Conservation (phyloP, 2,113 vertebrate genomes). For the Xenopus laevis region DNA sequence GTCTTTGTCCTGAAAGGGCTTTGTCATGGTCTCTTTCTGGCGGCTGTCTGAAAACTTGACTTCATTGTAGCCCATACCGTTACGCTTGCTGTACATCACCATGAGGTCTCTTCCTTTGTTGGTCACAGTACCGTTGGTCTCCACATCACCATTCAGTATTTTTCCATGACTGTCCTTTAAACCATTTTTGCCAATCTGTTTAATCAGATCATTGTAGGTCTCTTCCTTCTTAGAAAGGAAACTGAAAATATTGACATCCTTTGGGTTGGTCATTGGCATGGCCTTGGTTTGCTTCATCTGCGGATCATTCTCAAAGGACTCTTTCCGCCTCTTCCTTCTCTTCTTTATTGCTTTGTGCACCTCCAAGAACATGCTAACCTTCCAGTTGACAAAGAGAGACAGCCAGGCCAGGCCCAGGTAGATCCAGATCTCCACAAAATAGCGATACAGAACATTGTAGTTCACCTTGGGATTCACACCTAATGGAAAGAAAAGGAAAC, state of each 20-base stretch:
- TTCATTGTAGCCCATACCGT: slow-evolving; percentile 76
- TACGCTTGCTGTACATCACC: slow-evolving; percentile 83
- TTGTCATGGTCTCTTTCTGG: slow-evolving; percentile 67
- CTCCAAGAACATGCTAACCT: slow-evolving; percentile 96
- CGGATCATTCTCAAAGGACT: slow-evolving; percentile 79
- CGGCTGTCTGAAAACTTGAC: slow-evolving; percentile 37
- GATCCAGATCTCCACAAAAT: slow-evolving; percentile 97
- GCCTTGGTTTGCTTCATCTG: slow-evolving; percentile 71
- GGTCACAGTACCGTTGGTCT: slow-evolving; percentile 61
- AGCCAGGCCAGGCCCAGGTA: slow-evolving; percentile 96
- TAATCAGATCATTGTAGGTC: slow-evolving; percentile 92
- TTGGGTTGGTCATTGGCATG: slow-evolving; percentile 64
- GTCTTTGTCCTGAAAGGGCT: slow-evolving; percentile 60
- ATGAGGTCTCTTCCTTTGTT: slow-evolving; percentile 71
- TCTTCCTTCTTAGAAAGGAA: slow-evolving; percentile 92
- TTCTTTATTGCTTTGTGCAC: slow-evolving; percentile 98
- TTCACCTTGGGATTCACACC: slow-evolving; percentile 88
- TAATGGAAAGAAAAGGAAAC: slow-evolving; percentile 44
- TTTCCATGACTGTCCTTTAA: slow-evolving; percentile 50
- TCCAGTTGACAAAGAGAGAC: slow-evolving; percentile 97
- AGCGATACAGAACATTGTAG: slow-evolving; percentile 90
- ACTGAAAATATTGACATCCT: slow-evolving; percentile 90
- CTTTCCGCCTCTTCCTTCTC: slow-evolving; percentile 83
- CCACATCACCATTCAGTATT: slow-evolving; percentile 61
- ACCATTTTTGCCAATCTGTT: slow-evolving; percentile 84